Evolutionary conservation across 1,140 invertebrate genomes (phyloP).

Genomic region (Ruditapes philippinarum): DNA sequence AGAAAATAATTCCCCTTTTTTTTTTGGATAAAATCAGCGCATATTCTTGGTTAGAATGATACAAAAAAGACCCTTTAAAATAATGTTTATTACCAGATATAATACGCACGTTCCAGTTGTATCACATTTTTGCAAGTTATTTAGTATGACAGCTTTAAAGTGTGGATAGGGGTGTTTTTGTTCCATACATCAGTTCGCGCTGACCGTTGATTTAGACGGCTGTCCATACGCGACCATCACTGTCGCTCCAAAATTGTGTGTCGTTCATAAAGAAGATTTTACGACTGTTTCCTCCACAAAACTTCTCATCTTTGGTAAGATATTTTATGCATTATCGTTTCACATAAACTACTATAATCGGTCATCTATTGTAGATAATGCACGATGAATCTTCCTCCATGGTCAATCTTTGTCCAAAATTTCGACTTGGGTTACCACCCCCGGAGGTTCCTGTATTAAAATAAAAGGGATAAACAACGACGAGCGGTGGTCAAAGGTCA

Average conservation of each 20-base stretch:
- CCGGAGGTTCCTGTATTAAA: no score
- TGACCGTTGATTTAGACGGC: conserved; percentile 3
- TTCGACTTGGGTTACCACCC: no score
- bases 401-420: neutral
- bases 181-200: neutral
- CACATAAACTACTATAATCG: neutral
- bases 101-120: neutral
- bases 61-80: no score
- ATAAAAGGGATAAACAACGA: no score
- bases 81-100: no score
- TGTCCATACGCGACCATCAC: neutral
- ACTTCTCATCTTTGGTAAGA: neutral
- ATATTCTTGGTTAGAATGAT: no score
- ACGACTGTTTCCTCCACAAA: neutral
- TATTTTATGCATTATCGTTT: neutral
- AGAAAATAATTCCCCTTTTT: no score
- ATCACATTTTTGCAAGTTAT: neutral
- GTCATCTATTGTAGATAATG: neutral
- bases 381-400: neutral
- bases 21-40: neutral
- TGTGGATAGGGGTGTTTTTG: neutral
- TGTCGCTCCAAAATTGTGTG: neutral
- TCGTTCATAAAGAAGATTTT: neutral
- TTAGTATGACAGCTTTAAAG: neutral
- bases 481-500: no score